A percentile compares a stretch with the other conserved stretches of the same genome.
Conservation (phyloP, 2,797 vertebrate genomes). For the Ctenopoma kingsleyae region DNA sequence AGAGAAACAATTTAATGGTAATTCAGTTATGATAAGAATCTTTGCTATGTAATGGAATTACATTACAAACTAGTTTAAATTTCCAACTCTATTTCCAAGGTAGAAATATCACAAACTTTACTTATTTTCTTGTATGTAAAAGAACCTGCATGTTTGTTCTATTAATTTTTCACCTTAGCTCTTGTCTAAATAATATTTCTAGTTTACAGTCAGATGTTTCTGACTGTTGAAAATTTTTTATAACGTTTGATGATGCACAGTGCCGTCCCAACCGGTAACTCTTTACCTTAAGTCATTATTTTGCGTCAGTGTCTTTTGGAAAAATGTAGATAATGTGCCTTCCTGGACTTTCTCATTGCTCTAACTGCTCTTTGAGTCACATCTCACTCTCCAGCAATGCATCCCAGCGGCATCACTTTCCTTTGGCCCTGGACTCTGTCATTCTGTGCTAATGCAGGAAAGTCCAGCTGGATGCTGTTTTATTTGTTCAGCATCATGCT, state of each 20-base stretch:
- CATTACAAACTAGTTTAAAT: neutral
- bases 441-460: conserved; percentile 41
- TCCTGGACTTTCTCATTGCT: conserved; percentile 62
- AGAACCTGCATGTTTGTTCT: neutral
- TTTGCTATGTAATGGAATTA: neutral
- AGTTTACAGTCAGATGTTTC: conserved; percentile 8
- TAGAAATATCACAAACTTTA: neutral
- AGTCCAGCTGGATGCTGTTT: conserved; percentile 61
- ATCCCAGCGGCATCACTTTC: conserved; percentile 63
- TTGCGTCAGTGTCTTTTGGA: conserved; percentile 60
- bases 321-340: conserved; percentile 57
- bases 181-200: conserved; percentile 2
- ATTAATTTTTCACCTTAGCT: conserved; percentile 11
- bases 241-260: neutral
- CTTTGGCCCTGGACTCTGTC: conserved; percentile 63
- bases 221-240: neutral
- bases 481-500: conserved; percentile 48
- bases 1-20: conserved; percentile 4
- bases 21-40: neutral
- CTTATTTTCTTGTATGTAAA: neutral
- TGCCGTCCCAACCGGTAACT: conserved; percentile 31
- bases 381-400: conserved; percentile 59
- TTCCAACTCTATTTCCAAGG: conserved; percentile 7
- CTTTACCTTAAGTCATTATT: conserved; percentile 38
- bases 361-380: conserved; percentile 65